Conservation (phyloP, 1,140 invertebrate genomes). For the Acyrthosiphon pisum region DNA sequence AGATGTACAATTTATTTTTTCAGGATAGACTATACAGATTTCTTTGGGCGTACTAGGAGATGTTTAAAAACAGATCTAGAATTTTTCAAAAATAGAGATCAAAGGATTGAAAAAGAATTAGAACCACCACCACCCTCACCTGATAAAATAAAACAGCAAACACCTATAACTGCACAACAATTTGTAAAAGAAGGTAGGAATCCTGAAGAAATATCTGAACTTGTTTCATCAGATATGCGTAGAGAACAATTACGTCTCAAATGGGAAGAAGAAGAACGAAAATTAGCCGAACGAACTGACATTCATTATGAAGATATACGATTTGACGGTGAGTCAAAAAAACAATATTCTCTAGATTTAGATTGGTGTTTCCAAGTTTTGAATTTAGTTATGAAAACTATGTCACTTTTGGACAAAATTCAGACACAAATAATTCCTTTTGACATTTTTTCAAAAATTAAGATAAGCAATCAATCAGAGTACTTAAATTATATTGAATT, state of each 20-base stretch:
- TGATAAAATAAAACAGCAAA: conserved; percentile 33
- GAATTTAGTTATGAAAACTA: neutral
- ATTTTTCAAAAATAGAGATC: conserved; percentile 73
- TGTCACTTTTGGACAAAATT: neutral
- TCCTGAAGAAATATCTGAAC: conserved; percentile 59
- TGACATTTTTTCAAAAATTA: neutral
- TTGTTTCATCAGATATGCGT: conserved; percentile 67
- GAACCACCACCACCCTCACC: neutral
- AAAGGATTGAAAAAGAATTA: conserved; percentile 64
- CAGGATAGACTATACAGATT: conserved; percentile 86
- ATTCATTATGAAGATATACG: conserved; percentile 90
- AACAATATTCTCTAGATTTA: neutral
- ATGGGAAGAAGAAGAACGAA: conserved; percentile 74
- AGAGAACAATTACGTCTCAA: conserved; percentile 68
- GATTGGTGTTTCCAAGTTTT: neutral
- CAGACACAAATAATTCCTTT: neutral
- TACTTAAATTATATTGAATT: neutral
- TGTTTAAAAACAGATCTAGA: conserved; percentile 81
- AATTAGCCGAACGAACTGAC: conserved; percentile 69
- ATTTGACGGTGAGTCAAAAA: conserved; percentile 75
- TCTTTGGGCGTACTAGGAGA: conserved; percentile 82
- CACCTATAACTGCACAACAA: conserved; percentile 57
- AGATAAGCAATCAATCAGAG: neutral
- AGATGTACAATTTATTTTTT: conserved; percentile 16
- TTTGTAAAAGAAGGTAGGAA: conserved; percentile 38